Conservation (phyloP, 1,140 invertebrate species). For the Drosophila kepulauana region DNA sequence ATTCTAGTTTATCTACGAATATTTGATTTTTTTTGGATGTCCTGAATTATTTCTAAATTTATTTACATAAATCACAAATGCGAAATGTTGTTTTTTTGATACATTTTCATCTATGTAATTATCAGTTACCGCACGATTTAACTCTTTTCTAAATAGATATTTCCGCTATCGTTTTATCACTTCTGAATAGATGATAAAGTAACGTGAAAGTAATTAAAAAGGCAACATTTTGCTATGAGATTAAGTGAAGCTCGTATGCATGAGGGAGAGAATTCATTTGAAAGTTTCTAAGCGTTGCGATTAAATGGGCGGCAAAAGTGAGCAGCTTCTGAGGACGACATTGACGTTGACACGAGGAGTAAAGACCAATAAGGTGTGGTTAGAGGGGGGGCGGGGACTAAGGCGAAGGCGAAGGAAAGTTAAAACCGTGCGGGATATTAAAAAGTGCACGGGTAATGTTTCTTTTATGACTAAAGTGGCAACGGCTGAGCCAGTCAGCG, state of each 20-base stretch:
- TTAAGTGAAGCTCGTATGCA: background rate
- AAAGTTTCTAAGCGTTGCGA: constrained; percentile 84
- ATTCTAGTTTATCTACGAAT: no score
- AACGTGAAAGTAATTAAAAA: no score
- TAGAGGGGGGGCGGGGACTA: background rate
- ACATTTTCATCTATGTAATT: no score
- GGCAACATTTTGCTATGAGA: no score
- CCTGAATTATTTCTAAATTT: no score
- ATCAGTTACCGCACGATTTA: no score
- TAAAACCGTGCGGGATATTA: constrained; percentile 81
- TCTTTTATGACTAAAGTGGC: constrained; percentile 80
- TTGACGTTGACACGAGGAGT: constrained; percentile 32
- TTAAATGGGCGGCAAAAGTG: constrained; percentile 58
- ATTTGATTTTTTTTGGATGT: no score
- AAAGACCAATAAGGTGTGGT: constrained; percentile 6
- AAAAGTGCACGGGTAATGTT: constrained; percentile 84
- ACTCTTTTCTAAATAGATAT: no score
- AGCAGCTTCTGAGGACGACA: constrained; percentile 28
- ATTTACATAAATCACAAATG: no score
- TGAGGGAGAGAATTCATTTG: constrained; percentile 43
- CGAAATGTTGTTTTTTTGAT: no score
- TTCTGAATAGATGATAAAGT: no score
- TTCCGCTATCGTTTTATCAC: no score
- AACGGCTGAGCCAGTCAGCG: constrained; percentile 34
- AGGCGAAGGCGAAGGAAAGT: constrained; percentile 37